A percentile compares a stretch with the other conserved stretches of the same genome.
These are phyloP conservation scores for Okapia johnstoni DNA, from an alignment of 2,113 vertebrate genomes.

Conservation along the genomic window DNA sequence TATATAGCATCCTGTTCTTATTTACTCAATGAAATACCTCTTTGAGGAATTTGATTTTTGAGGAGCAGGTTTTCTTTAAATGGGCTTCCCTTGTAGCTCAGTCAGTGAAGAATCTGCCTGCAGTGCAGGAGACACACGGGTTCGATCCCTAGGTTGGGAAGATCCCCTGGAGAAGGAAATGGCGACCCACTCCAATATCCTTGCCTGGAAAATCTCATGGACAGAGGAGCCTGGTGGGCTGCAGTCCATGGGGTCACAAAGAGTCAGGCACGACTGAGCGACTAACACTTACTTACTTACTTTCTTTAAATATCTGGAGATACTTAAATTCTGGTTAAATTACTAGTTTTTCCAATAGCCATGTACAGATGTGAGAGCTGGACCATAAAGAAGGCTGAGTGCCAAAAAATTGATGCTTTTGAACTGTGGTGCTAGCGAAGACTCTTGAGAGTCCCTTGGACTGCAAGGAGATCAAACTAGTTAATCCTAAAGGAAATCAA, in stretches of 20 bases:
- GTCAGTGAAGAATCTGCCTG: too few relatives aligned
- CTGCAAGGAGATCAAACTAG: background rate
- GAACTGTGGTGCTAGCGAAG: background rate
- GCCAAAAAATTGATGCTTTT: background rate
- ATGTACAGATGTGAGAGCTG: background rate
- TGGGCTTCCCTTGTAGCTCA: too few relatives aligned
- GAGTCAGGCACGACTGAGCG: too few relatives aligned
- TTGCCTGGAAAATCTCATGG: too few relatives aligned
- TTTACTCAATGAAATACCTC: background rate
- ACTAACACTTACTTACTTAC: too few relatives aligned
- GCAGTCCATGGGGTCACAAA: too few relatives aligned
- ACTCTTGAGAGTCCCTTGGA: background rate
- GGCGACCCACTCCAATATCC: too few relatives aligned
- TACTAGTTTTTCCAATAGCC: background rate
- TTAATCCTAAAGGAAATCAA: background rate
- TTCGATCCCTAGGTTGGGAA: too few relatives aligned
- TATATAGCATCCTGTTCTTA: background rate
- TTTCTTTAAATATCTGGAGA: background rate
- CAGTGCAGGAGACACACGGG: too few relatives aligned
- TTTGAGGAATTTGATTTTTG: background rate
- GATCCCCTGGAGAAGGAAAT: too few relatives aligned
- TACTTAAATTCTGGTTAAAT: background rate
- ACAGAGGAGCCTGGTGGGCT: too few relatives aligned
- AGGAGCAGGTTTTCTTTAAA: background rate
- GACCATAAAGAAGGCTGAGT: background rate